Evolutionary conservation across 2,113 vertebrate genomes (phyloP), one percentile per base, ranked within the genome.

Genomic region (Heliornis fulica): DNA sequence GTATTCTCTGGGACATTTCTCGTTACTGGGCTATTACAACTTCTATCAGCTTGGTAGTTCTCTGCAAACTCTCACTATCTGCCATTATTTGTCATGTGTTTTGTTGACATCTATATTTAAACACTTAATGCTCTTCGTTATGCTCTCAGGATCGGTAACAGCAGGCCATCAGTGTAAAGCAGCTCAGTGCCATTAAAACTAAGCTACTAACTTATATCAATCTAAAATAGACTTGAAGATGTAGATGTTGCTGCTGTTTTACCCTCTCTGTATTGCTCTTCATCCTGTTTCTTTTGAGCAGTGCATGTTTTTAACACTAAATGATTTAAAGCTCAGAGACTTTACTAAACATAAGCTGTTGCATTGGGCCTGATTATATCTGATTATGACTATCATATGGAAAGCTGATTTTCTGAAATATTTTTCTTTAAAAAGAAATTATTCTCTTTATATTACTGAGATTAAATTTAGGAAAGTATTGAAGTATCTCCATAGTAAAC

Each of bases 21-120:
- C 51, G 31, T 91, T 95, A 93, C 29, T 17, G 76, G 46, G 50
- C 86, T 80, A 20, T 95, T 94, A 77, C 12, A 9, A 43, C 36
- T 38, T 80, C 12, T 89, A 96, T 94, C 93, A 94, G 61, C 12
- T 0, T 25, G 18, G 84, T 46, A 71, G 78, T 94, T 91, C 78
- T 95, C 89, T 80, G 63, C 14, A 10, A 77, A 59, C 63, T 88
- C 77, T 81, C 45, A 28, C 83, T 46, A 51, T 56, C 13, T 45
- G 80, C 79, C 57, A 51, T 87, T 87, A 85, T 93, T 96, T 91
- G 70, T 86, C 26, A 5, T 79, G 54, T 85, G 63, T 94, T 95
- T 93, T 95, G 94, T 93, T 96, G 93, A 91, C 82, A 54, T 93
- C 87, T 91, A 81, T 93, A 83, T 96, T 95, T 97, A 93, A 95